Evolutionary conservation across 1,140 invertebrate genomes (phyloP).

Genomic region (Ylistrum balloti): DNA sequence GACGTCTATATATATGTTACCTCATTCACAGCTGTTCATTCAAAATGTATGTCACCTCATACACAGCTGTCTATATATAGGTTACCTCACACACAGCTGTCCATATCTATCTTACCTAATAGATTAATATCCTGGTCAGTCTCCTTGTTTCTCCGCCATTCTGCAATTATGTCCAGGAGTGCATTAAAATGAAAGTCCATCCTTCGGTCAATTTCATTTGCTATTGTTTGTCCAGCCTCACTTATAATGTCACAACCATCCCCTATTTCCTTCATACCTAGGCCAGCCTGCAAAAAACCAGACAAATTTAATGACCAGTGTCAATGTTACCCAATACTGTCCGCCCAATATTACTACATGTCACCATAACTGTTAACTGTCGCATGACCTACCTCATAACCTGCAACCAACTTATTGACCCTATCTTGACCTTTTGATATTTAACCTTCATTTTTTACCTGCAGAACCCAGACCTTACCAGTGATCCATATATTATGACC

Average conservation of each 20-base stretch:
- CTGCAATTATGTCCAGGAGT: slow-evolving; percentile 81
- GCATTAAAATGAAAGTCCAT: slow-evolving; percentile 83
- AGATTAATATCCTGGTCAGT: slow-evolving; percentile 76
- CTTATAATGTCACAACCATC: slow-evolving; percentile 78
- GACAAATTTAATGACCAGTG: too few species aligned
- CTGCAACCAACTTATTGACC: too few species aligned
- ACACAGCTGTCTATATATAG: too few species aligned
- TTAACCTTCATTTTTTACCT: too few species aligned
- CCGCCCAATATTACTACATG: too few species aligned
- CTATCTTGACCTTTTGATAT: not conserved
- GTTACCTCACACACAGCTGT: too few species aligned
- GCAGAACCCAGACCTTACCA: not conserved
- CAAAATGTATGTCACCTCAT: too few species aligned
- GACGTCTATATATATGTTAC: too few species aligned
- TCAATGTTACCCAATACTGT: too few species aligned
- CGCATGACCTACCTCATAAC: too few species aligned
- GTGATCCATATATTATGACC: not conserved
- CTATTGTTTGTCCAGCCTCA: slow-evolving; percentile 67
- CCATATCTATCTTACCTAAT: slow-evolving; percentile 58
- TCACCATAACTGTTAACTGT: too few species aligned
- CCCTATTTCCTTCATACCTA: slow-evolving; percentile 67
- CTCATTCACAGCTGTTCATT: too few species aligned
- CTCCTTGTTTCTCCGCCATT: slow-evolving; percentile 78
- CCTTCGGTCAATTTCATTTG: slow-evolving; percentile 67
- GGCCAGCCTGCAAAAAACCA: slow-evolving; percentile 68